Base-by-base conservation (phyloP, 2,797 vertebrate genomes). In the Toxotes lorentzi region DNA sequence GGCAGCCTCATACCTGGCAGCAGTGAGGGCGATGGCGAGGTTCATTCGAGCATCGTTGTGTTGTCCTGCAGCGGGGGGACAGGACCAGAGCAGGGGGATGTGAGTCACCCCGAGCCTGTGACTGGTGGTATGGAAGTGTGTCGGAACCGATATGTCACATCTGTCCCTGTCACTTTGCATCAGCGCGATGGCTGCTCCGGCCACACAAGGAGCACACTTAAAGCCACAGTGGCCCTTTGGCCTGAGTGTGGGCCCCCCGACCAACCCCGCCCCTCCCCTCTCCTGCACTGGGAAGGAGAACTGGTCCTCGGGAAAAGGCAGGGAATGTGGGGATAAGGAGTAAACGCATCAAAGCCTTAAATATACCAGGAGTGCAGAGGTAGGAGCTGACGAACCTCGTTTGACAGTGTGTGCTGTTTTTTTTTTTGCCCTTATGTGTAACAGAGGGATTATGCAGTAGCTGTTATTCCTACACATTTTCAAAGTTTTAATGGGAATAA, bases 1-100 rank as follows among this genome's bases (percentile, higher is more conserved):
- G 96, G 97, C 97, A 96, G 97, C 96, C 80, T 95, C 95, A 56
- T 98, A 98, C 96, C 97, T 97, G 95, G 97, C 97, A 96, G 97
- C 97, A 81, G 96, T 97, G 90, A 97, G 97, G 81, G 96, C 95
- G 87, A 97, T 94, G 96, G 96, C 93, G 89, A 97, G 96, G 96
- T 98, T 97, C 97, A 98, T 95, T 89, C 96, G 96, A 83, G 97
- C 97, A 80, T 98, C 96, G 77, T 97, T 94, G 95, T 96, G 96
- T 90, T 98, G 97, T 96, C 98, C 98, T 98, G 97, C 96, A 96
- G 97, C 95, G 86, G 87, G 93, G 88, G 91, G 89, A 92, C 88
- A 85, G 88, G 92, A 91, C 86, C 89, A 82, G 91, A 85, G 93
- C 89, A 91, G 95, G 95, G 95, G 96, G 95, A 96, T 94, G 94